These are phyloP conservation scores for Gonatopus flavifemur DNA, from an alignment of 1,140 invertebrate species.

Conservation along the genomic window DNA sequence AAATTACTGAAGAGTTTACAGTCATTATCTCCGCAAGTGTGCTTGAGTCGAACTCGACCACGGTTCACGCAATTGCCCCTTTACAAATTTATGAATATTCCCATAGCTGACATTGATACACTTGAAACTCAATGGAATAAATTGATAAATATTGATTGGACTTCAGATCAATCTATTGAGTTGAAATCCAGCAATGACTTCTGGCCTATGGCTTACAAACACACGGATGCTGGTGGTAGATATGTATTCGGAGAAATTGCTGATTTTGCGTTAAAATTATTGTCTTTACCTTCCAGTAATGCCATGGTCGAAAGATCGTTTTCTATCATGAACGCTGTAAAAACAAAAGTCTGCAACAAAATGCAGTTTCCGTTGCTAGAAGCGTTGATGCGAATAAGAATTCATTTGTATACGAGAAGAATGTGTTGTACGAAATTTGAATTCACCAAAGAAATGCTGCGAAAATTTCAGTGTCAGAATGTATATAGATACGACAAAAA, in stretches of 20 bases:
- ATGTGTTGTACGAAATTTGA: slow-evolving; percentile 23
- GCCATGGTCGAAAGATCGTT: slow-evolving; percentile 29
- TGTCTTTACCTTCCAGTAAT: slow-evolving; percentile 30
- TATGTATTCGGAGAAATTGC: slow-evolving; percentile 25
- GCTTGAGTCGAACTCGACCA: slow-evolving; percentile 3
- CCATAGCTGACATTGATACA: background rate
- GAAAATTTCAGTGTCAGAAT: slow-evolving; percentile 13
- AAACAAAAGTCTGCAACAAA: slow-evolving; percentile 24
- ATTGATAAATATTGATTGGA: slow-evolving; percentile 17
- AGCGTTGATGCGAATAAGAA: slow-evolving; percentile 20
- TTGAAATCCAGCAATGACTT: slow-evolving; percentile 16
- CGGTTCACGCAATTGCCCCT: slow-evolving; percentile 9
- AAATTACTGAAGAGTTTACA: slow-evolving; percentile 9
- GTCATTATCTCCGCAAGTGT: slow-evolving; percentile 5
- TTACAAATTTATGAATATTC: slow-evolving; percentile 14
- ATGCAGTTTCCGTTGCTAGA: slow-evolving; percentile 17
- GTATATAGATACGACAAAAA: too few relatives aligned
- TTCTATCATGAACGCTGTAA: slow-evolving; percentile 27
- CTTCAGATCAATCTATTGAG: background rate
- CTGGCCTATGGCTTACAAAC: slow-evolving; percentile 23
- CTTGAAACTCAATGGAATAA: slow-evolving; percentile 28
- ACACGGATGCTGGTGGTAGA: slow-evolving; percentile 23
- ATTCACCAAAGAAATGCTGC: slow-evolving; percentile 17
- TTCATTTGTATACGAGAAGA: slow-evolving; percentile 9
- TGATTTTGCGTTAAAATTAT: slow-evolving; percentile 12